Evolutionary conservation across 2,888 invertebrate genomes (phyloP), one percentile per base, ranked within the genome.

Genomic region (Eugnorisma glareosa): DNA sequence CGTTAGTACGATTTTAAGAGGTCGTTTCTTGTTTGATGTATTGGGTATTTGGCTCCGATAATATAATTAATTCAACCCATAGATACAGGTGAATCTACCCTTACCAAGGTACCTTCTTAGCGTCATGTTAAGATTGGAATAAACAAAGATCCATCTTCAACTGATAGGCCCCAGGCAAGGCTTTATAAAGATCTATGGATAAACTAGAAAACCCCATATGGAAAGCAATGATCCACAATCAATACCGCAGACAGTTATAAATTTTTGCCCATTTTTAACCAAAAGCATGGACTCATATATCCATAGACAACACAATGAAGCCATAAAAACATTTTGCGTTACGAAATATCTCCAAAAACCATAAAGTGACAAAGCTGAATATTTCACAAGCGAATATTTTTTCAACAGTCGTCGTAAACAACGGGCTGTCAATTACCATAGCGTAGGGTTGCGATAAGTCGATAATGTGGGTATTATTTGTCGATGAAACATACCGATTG

Each of bases 361-460:
- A 85, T 88, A 82, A 86, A 74, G 59, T 71, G 75, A 73, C 78
- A 81, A 81, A 83, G 63, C 73, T 83, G 83, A 79, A 75, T 83
- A 87, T 87, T 88, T 83, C 79, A 86, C 85, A 87, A 86, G 72
- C 73, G 74, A 81, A 86, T 43, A 61, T 77, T 85, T 90, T 89
- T 87, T 86, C 76, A 87, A 85, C 84, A 82, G 77, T 86, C 75
- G 81, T 86, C 74, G 85, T 91, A 93, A 94, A 94, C 91, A 92
- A 92, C 84, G 74, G 74, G 75, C 90, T 92, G 94, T 93, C 94
- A 93, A 93, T 93, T 93, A 92, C 86, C 54, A 75, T 77, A 71
- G 35, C 59, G 48, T 83, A 84, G 88, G 59, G 87, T 57, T 61
- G 82, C 28, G 69, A 67, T 73, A 73, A 61, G 75, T 82, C 85